These are phyloP conservation scores for Brenthis daphne DNA, from an alignment of 2,888 invertebrate genomes.

Conservation along the genomic window DNA sequence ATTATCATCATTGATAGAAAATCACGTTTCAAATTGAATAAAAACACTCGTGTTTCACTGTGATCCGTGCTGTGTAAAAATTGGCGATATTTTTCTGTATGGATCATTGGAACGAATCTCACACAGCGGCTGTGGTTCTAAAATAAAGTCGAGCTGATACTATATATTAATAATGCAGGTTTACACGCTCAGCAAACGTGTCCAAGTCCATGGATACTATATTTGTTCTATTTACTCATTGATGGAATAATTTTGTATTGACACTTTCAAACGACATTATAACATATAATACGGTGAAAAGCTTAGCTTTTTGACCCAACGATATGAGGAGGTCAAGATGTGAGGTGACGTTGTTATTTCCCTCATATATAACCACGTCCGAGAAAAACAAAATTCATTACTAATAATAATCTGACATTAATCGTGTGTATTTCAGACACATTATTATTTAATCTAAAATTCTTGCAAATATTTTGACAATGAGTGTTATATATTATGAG, in stretches of 20 bases:
- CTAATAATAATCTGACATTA: neutral
- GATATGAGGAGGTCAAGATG: conserved; percentile 32
- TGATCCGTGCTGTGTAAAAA: too few relatives aligned
- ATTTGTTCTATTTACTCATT: conserved; percentile 20
- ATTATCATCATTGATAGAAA: too few relatives aligned
- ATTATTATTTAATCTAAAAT: neutral
- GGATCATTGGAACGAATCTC: conserved; percentile 8
- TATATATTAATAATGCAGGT: neutral
- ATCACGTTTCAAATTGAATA: too few relatives aligned
- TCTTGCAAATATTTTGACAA: neutral
- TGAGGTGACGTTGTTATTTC: conserved; percentile 27
- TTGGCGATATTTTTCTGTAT: conserved; percentile 7
- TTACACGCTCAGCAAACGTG: conserved; percentile 31
- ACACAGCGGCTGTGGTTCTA: conserved; percentile 2
- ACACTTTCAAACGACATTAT: conserved; percentile 13
- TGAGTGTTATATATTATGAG: neutral
- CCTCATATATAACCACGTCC: conserved; percentile 18
- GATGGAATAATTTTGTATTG: conserved; percentile 32
- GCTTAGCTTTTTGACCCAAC: conserved; percentile 26
- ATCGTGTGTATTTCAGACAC: neutral
- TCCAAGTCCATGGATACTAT: conserved; percentile 22
- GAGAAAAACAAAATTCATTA: conserved; percentile 7
- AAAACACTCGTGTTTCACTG: too few relatives aligned
- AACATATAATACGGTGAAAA: conserved; percentile 22
- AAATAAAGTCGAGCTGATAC: neutral